A percentile compares a stretch with the other conserved stretches of the same genome.
phyloP scores from a whole-genome alignment of 2,888 invertebrate species.

The Trissolcus brochymenae region DNA sequence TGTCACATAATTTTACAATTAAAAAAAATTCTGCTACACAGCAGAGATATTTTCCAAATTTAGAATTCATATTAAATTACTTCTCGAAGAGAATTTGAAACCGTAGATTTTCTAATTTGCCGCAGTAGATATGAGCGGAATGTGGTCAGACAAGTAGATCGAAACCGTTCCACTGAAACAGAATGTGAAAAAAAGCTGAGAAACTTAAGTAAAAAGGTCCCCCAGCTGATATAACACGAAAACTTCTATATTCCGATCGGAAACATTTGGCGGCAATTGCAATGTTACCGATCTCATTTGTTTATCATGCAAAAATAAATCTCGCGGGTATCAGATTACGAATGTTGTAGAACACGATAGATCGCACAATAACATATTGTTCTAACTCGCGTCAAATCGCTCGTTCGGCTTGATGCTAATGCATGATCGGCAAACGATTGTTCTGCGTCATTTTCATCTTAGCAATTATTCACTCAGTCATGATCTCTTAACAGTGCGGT shows the following conservation, averaged over 20 bases:
- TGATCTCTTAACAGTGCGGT: no score
- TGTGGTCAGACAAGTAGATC: constrained; percentile 56
- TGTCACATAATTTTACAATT: not conserved
- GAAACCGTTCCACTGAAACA: constrained; percentile 53
- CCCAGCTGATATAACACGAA: no score
- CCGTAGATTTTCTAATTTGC: constrained; percentile 54
- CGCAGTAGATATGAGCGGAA: constrained; percentile 56
- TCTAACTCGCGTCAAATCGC: constrained; percentile 31
- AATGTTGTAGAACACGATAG: constrained; percentile 38
- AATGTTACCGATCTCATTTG: constrained; percentile 33
- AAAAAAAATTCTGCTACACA: not conserved
- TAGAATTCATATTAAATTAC: constrained; percentile 32
- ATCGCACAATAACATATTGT: constrained; percentile 40
- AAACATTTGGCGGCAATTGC: constrained; percentile 15
- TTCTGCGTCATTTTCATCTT: not conserved
- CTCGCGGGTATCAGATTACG: constrained; percentile 41
- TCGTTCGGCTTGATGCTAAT: constrained; percentile 27
- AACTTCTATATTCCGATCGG: no score
- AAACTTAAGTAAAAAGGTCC: no score
- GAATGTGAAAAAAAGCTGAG: constrained; percentile 13
- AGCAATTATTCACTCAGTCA: not conserved
- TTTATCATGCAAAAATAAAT: constrained; percentile 41
- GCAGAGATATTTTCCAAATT: constrained; percentile 10
- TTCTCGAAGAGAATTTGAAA: constrained; percentile 29
- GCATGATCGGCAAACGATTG: constrained; percentile 5